Percentiles rank a stretch among this genome's conserved stretches.
Evolutionary conservation across 2,888 invertebrate species (phyloP).

Genomic region (Cerceris rybyensis): DNA sequence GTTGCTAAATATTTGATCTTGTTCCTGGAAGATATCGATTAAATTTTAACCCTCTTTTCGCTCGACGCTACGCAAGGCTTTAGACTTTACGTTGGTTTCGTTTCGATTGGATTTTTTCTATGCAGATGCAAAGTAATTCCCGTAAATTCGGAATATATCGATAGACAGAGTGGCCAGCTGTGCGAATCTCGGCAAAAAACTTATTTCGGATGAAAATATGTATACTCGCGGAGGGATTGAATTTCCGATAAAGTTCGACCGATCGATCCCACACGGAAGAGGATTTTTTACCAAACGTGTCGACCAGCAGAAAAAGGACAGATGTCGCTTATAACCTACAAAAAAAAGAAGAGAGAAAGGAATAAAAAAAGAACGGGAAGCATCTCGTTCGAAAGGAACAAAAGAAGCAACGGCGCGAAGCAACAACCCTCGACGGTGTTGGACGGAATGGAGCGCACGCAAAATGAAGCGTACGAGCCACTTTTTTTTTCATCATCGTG

Average conservation of each 20-base stretch:
- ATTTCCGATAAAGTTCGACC: constrained; percentile 16
- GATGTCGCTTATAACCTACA: neutral
- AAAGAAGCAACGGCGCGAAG: constrained; percentile 10
- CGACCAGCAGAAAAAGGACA: no score
- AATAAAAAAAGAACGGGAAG: neutral
- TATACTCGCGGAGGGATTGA: neutral
- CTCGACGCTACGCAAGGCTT: neutral
- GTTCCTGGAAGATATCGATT: no score
- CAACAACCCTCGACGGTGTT: neutral
- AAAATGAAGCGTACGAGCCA: neutral
- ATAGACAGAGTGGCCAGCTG: constrained; percentile 18
- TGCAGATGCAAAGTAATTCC: neutral
- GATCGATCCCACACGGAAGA: neutral
- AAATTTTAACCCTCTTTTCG: no score
- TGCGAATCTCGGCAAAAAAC: neutral
- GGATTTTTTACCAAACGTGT: neutral
- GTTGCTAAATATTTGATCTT: no score
- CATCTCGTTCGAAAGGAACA: neutral
- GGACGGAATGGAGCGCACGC: constrained; percentile 3
- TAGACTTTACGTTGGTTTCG: neutral
- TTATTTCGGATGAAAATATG: constrained; percentile 24
- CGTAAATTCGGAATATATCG: constrained; percentile 3
- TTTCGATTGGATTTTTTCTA: neutral
- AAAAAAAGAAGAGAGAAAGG: neutral
- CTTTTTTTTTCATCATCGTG: constrained; percentile 1